Evolutionary conservation across 2,888 invertebrate species (phyloP), one percentile per base, ranked within the genome.

Genomic region (Tuta absoluta): DNA sequence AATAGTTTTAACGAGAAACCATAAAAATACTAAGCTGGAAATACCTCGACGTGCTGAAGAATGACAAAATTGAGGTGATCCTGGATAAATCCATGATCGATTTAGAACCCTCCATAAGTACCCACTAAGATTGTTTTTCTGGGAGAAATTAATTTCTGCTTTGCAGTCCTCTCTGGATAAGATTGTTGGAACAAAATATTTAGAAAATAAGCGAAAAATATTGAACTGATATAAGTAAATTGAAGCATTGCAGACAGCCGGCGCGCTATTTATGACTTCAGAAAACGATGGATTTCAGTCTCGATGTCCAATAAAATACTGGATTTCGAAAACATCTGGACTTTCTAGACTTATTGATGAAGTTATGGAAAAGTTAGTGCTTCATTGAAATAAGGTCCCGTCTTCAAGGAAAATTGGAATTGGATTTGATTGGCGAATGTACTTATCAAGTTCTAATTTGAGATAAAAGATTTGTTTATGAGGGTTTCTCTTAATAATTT

Each of bases 141-240:
- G 17, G 41, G 11, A 57, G n/a, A 63, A 63, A 63, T 48, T 33
- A 33, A 63, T 58, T 61, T 61, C 48, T 17, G 28, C 61, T 61
- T 61, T 41, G n/a, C 60, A n/a, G 45, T 33, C 48, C 17, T 61
- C 48, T 48, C 17, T 14, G 48, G 33, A 28, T 28, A 56, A 33
- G 61, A 8, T 61, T 49, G n/a, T 48, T 48, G 48, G 49, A 61
- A 61, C 33, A 49, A 48, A 48, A 61, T 41, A 38, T 59, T 58
- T 51, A 63, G 49, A 63, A 59, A 63, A 63, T 59, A 63, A 63
- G 63, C 63, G 49, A 63, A 63, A 57, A 45, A 58, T 58, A 58
- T 58, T 59, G 37, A 21, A 63, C 38, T 63, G 61, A 64, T 64
- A 61, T 64, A 12, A 21, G 37, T 33, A 38, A 51, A 21, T 33